Evolutionary conservation across 2,113 vertebrate species (phyloP).

Genomic region (Smithornis capensis): DNA sequence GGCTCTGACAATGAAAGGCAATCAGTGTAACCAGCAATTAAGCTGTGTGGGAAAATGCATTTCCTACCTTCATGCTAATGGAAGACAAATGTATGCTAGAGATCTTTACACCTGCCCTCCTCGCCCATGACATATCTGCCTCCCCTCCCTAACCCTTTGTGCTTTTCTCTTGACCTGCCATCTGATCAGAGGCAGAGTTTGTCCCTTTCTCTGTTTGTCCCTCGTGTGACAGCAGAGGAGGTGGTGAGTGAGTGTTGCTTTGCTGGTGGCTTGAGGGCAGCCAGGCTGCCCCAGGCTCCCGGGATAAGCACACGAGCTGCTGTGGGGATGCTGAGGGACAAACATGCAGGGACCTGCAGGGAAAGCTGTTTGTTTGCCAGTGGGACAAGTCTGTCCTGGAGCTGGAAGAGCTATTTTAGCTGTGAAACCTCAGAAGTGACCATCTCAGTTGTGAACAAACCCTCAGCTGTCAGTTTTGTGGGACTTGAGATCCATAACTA

Average conservation of each 20-base stretch:
- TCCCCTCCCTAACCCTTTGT: neutral
- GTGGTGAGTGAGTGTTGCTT: rapidly evolving
- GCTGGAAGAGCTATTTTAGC: neutral
- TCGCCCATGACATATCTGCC: neutral
- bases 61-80: neutral
- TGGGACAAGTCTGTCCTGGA: neutral
- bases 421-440: neutral
- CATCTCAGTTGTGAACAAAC: neutral
- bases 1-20: neutral
- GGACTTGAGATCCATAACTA: neutral
- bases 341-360: neutral
- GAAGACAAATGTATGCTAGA: neutral
- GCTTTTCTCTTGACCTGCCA: neutral
- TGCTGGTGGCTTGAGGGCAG: neutral
- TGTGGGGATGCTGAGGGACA: rapidly evolving
- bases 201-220: neutral
- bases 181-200: neutral
- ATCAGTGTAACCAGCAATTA: neutral
- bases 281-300: neutral
- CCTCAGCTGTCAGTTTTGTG: neutral
- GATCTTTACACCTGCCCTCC: neutral
- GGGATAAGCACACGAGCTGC: neutral
- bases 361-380: neutral
- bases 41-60: neutral
- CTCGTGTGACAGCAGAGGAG: neutral